Evolutionary conservation across 1,140 invertebrate genomes (phyloP).

Genomic region (Lamellibrachia luymesi): DNA sequence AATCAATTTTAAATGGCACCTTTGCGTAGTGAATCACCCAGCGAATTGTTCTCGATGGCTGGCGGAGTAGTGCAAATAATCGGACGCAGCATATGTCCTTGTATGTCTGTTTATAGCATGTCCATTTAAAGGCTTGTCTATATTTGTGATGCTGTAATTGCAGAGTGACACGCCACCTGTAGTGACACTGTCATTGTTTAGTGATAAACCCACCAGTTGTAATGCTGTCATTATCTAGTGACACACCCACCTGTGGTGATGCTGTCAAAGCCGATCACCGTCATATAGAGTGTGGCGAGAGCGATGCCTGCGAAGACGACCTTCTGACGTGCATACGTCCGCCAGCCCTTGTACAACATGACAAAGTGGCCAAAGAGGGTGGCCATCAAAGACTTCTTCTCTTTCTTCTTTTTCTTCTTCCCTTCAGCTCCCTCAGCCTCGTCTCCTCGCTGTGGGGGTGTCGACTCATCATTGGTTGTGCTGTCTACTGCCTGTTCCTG

Average conservation of each 20-base stretch:
- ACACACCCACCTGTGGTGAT: neutral
- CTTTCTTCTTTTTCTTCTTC: constrained; percentile 4
- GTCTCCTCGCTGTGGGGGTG: neutral
- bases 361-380: constrained; percentile 18
- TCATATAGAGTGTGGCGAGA: constrained; percentile 59
- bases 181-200: neutral
- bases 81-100: no score
- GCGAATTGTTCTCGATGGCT: no score
- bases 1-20: no score
- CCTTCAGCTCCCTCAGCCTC: neutral
- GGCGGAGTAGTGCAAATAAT: no score
- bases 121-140: no score
- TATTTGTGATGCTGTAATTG: no score
- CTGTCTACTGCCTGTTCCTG: neutral
- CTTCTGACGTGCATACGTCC: constrained; percentile 46
- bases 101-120: no score
- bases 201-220: neutral
- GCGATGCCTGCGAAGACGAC: constrained; percentile 55
- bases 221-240: neutral
- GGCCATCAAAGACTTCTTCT: neutral
- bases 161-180: no score
- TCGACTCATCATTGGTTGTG: neutral
- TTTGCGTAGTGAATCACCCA: no score
- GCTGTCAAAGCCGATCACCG: constrained; percentile 59
- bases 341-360: constrained; percentile 40